Evolutionary conservation across 2,797 vertebrate species (phyloP).

Genomic region (Enteromius trimaculatus): DNA sequence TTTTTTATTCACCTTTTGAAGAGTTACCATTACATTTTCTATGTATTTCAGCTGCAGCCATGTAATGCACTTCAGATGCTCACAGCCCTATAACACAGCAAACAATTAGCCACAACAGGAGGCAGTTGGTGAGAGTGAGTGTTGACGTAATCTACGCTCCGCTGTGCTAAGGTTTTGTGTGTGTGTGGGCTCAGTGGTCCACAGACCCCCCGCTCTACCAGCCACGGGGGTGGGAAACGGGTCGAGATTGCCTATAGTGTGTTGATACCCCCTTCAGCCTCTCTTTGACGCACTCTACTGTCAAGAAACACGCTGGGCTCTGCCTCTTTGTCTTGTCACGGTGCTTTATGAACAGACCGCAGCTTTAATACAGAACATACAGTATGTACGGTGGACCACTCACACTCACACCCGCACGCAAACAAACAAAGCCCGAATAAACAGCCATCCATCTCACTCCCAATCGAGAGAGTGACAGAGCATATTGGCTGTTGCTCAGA

Average conservation of each 20-base stretch:
- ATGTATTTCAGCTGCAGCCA: constrained; percentile 39
- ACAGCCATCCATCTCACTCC: constrained; percentile 36
- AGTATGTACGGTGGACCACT: background rate
- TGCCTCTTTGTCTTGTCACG: constrained; percentile 34
- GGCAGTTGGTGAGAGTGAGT: constrained; percentile 47
- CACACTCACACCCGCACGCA: background rate
- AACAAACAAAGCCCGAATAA: constrained; percentile 25
- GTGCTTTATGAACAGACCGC: constrained; percentile 6
- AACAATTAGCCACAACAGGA: constrained; percentile 58
- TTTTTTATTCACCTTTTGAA: background rate
- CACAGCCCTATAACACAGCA: constrained; percentile 50
- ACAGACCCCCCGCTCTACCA: constrained; percentile 25
- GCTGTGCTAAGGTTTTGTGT: constrained; percentile 15
- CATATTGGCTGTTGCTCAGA: constrained; percentile 41
- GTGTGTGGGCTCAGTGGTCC: constrained; percentile 14
- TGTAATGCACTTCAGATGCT: constrained; percentile 44
- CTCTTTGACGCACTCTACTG: constrained; percentile 25
- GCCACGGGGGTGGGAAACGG: constrained; percentile 28
- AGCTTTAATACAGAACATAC: constrained; percentile 26
- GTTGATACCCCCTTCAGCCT: constrained; percentile 24
- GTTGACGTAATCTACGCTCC: constrained; percentile 41
- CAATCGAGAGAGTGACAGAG: constrained; percentile 22
- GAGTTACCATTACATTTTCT: constrained; percentile 9
- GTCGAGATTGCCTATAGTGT: constrained; percentile 24
- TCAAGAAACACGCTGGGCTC: constrained; percentile 18